Base-by-base conservation (phyloP, 1,140 invertebrate species). In the Hypsibius dujardini region DNA sequence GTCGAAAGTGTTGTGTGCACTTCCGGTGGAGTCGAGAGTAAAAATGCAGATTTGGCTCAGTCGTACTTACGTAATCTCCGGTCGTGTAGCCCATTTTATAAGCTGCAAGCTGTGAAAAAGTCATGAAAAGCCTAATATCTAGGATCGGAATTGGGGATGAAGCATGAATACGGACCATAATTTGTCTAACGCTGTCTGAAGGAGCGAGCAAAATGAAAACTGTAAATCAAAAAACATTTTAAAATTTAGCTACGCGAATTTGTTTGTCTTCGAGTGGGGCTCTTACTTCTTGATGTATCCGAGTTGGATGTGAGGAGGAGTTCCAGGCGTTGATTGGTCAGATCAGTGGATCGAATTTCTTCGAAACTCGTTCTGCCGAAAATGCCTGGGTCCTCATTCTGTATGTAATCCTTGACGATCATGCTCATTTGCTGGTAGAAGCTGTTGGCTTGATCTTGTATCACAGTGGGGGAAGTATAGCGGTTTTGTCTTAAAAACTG, bases 11-110 rank as follows among this genome's bases (percentile, higher is more conserved):
- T 28, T 28, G 28, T 28, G 28, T 28, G 28, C 28, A 28, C 28
- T 28, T 28, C 28, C 28, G 28, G 28, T 28, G 28, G 28, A 28
- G 28, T 28, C 50, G n/a, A 56, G n/a, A 56, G 50, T 56, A 56
- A 56, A n/a, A 56, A 12, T 56, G n/a, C n/a, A 7, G 50, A 56
- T 56, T n/a, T 12, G 7, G 7, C 50, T 56, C n/a, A 56, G n/a
- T n/a, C 50, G 50, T n/a, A 67, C 62, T 67, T 67, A 67, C 62
- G 62, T 67, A 42, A 15, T 67, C 62, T 7, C 62, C 62, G 62
- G 62, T 7, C 3, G 62, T 67, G 12, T 15, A 15, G 12, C 62
- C 62, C 62, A 67, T 12, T 12, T 45, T 42, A 42, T 42, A 15
- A 3, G 62, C 62, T 7, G 42, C 62, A 12, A 67, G 12, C 62